Conservation (phyloP, 1,140 invertebrate genomes). For the Neodiprion virginianus region DNA sequence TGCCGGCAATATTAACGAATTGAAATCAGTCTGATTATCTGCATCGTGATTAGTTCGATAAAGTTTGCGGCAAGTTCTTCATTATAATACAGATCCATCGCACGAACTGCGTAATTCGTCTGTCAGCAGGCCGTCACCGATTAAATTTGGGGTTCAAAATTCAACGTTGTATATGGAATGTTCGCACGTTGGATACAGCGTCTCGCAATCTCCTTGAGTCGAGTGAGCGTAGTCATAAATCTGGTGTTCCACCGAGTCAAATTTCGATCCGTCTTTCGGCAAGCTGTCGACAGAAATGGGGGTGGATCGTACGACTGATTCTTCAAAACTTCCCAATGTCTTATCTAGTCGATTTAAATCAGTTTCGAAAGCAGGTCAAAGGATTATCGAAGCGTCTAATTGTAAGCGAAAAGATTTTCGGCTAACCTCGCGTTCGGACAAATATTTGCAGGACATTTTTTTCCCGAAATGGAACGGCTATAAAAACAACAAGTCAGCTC, state of each 20-base stretch:
- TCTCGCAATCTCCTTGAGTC: constrained; percentile 54
- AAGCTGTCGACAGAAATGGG: constrained; percentile 36
- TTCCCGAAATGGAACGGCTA: no score
- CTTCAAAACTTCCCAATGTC: neutral
- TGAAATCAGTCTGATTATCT: no score
- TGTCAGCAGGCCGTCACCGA: neutral
- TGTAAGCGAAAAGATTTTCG: no score
- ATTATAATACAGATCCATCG: neutral
- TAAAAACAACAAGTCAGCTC: no score
- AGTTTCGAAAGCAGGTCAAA: no score
- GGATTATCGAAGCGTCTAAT: no score
- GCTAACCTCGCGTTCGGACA: no score
- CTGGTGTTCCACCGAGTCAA: constrained; percentile 68
- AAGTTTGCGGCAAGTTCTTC: constrained; percentile 1
- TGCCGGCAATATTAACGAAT: neutral
- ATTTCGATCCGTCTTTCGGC: constrained; percentile 47
- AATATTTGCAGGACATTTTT: no score
- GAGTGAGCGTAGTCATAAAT: constrained; percentile 73
- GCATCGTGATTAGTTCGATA: neutral
- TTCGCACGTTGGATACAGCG: constrained; percentile 59
- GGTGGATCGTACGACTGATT: neutral
- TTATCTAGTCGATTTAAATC: no score
- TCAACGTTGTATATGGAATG: constrained; percentile 56
- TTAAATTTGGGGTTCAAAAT: constrained; percentile 35
- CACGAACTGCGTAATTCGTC: neutral